Evolutionary conservation across 23 tunicate species (phyloP), one percentile per base, ranked within the genome.

Genomic region (Clavelina lepadiformis): DNA sequence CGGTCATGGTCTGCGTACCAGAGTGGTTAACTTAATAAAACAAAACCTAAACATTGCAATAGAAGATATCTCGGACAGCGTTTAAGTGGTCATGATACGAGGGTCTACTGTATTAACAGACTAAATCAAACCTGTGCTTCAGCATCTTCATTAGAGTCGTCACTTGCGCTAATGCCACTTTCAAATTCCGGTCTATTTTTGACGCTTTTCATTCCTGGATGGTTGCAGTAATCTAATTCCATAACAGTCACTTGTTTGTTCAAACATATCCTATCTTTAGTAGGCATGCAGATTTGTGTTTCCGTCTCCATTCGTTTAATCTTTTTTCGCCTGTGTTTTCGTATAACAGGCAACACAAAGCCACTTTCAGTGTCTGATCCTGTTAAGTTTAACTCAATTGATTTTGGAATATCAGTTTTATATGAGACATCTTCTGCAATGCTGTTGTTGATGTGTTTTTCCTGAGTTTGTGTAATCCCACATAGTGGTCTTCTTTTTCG

Each of bases 321-420:
- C 46, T 71, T 84, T 63, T 55, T 76, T 45, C 81, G 57, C 56
- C 83, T 38, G 44, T 76, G 83, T 46, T 76, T 76, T 19, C 79
- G 47, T 27, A 76, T 36, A 1, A 51, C 61, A 1, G 93, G 93
- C 11, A 70, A 46, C 28, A 56, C 73, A 66, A 73, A 71, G 1
- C 80, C 73, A 55, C 70, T 76, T 65, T 84, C 93, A 5, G 82
- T 84, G 46, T 76, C 78, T 28, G 93, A 84, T 33, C 81, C 93
- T 26, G 78, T 63, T 49, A 6, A 65, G 33, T 31, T 84, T 54
- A 18, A 28, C 30, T 29, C 69, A 21, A n/a, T n/a, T n/a, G n/a
- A n/a, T n/a, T n/a, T n/a, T n/a, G n/a, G n/a, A n/a, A n/a, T n/a
- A n/a, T n/a, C n/a, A n/a, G n/a, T 44, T 44, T 11, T 44, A 44